A percentile compares a stretch with the other conserved stretches of the same genome.
These are phyloP conservation scores for Flexamia atlantica DNA, from an alignment of 2,888 invertebrate species.

Conservation along the genomic window DNA sequence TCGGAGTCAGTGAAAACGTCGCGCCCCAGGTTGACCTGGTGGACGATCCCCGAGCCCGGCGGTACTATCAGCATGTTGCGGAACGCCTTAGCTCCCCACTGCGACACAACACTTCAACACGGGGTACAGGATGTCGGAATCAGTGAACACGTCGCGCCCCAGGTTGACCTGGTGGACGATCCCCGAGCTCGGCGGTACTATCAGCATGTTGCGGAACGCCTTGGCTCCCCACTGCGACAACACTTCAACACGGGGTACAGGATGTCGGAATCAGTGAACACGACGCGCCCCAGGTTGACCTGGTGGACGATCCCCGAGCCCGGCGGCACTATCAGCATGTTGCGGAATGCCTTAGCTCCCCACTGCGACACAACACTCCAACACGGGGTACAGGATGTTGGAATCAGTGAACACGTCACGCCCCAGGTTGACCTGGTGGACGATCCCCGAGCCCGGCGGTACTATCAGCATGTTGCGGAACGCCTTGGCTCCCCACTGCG, in stretches of 20 bases:
- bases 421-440: conserved; percentile 98
- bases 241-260: no score
- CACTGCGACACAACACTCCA: no score
- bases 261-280: no score
- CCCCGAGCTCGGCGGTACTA: conserved; percentile 98
- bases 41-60: conserved; percentile 98
- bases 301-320: no score
- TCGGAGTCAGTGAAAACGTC: conserved; percentile 88
- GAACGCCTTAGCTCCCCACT: conserved; percentile 98
- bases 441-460: conserved; percentile 98
- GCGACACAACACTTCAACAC: conserved; percentile 70
- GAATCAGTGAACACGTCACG: conserved; percentile 91
- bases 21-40: conserved; percentile 97
- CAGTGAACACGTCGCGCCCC: no score
- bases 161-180: conserved; percentile 99
- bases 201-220: conserved; percentile 96
- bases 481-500: conserved; percentile 97
- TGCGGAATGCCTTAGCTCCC: no score
- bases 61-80: conserved; percentile 98
- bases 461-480: conserved; percentile 98
- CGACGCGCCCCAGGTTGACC: no score
- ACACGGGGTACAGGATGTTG: conserved; percentile 86
- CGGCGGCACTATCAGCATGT: no score
- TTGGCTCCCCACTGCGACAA: conserved; percentile 94
- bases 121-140: no score